Conservation (phyloP, 2,888 invertebrate species). For the Aspidiotus destructor region DNA sequence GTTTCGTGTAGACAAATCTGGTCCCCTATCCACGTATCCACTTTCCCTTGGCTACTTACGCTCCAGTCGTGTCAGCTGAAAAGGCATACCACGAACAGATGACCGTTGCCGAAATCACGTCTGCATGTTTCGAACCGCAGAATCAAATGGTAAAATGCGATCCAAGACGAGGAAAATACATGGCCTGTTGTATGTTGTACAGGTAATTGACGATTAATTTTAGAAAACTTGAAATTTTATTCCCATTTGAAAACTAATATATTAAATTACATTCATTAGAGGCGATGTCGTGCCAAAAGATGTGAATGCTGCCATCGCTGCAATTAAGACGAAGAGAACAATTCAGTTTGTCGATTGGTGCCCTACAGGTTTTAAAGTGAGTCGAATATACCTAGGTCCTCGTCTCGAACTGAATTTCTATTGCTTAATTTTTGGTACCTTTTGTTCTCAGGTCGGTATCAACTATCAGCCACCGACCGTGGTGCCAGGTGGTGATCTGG, state of each 20-base stretch:
- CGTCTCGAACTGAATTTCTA: background rate
- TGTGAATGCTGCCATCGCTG: constrained; percentile 51
- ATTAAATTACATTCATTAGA: constrained; percentile 40
- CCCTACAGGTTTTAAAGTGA: constrained; percentile 42
- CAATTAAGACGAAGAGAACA: constrained; percentile 51
- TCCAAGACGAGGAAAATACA: constrained; percentile 45
- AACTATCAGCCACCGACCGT: constrained; percentile 59
- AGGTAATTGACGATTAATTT: constrained; percentile 29
- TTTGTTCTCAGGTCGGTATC: constrained; percentile 37
- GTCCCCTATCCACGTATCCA: constrained; percentile 58
- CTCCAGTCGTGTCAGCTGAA: constrained; percentile 50
- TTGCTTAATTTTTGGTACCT: background rate
- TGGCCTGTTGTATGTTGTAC: constrained; percentile 50
- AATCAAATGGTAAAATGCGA: constrained; percentile 49
- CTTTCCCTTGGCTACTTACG: constrained; percentile 51
- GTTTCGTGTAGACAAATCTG: constrained; percentile 45
- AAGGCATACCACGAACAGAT: constrained; percentile 49
- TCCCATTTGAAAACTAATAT: background rate
- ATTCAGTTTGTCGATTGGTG: constrained; percentile 49
- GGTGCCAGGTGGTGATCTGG: constrained; percentile 86
- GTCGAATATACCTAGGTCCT: background rate
- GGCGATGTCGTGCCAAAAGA: constrained; percentile 58
- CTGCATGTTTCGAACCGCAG: constrained; percentile 52
- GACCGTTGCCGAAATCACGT: constrained; percentile 51
- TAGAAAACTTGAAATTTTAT: background rate